Evolutionary conservation across 2,113 vertebrate genomes (phyloP).

Genomic region (rabbit (Oryctolagus cuniculus)): mOryCun1.1 NC_091435.1:51330001-51330500

Average conservation of each 20-base stretch:
- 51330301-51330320: neutral
- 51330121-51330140: neutral
- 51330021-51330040: neutral
- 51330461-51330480: neutral
- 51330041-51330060: neutral
- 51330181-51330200: neutral
- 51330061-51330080: neutral
- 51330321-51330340: neutral
- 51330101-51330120: neutral
- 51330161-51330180: neutral
- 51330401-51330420: neutral
- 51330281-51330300: neutral
- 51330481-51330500: neutral
- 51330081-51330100: neutral
- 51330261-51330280: neutral
- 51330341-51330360: neutral
- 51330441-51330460: neutral
- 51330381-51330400: neutral
- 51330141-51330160: neutral
- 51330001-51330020: neutral
- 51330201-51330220: neutral
- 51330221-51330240: neutral
- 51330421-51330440: neutral
- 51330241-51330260: neutral
- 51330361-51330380: neutral